Evolutionary conservation across 2,797 vertebrate genomes (phyloP).

Genomic region (Lacerta viridis): DNA sequence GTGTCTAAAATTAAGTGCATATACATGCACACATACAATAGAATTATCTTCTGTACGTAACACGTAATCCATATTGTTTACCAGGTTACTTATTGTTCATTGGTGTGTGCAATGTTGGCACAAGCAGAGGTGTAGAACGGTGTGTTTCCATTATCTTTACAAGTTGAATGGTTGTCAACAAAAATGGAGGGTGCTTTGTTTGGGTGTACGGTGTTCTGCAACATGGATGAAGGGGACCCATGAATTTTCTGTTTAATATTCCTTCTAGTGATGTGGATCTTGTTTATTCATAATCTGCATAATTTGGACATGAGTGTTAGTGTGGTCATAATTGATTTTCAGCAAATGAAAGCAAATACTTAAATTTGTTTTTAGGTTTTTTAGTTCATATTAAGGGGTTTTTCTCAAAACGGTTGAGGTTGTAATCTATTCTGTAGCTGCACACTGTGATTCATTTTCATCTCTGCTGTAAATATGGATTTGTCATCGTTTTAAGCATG

Average conservation of each 20-base stretch:
- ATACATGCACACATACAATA: background rate
- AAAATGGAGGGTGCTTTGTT: background rate
- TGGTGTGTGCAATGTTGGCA: background rate
- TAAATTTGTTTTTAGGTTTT: slow-evolving; percentile 21
- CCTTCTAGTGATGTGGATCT: slow-evolving; percentile 69
- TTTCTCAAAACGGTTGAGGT: slow-evolving; percentile 59
- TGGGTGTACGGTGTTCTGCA: slow-evolving; percentile 29
- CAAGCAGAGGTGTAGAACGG: background rate
- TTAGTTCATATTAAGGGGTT: slow-evolving; percentile 52
- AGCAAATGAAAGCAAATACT: slow-evolving; percentile 62
- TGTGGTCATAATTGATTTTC: slow-evolving; percentile 56
- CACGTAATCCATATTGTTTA: background rate
- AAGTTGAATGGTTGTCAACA: background rate
- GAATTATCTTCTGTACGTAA: background rate
- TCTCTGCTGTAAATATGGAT: background rate
- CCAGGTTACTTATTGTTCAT: background rate
- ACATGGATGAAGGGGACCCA: slow-evolving; percentile 52
- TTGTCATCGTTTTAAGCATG: slow-evolving; percentile 35
- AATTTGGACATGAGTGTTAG: slow-evolving; percentile 66
- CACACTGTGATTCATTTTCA: slow-evolving; percentile 52
- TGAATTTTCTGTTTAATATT: slow-evolving; percentile 66
- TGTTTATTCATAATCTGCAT: slow-evolving; percentile 64
- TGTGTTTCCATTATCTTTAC: background rate
- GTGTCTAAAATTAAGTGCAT: slow-evolving; percentile 8
- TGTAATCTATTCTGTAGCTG: slow-evolving; percentile 41